Evolutionary conservation across 2,797 vertebrate species (phyloP).

Genomic region (Intellagama lesueurii): DNA sequence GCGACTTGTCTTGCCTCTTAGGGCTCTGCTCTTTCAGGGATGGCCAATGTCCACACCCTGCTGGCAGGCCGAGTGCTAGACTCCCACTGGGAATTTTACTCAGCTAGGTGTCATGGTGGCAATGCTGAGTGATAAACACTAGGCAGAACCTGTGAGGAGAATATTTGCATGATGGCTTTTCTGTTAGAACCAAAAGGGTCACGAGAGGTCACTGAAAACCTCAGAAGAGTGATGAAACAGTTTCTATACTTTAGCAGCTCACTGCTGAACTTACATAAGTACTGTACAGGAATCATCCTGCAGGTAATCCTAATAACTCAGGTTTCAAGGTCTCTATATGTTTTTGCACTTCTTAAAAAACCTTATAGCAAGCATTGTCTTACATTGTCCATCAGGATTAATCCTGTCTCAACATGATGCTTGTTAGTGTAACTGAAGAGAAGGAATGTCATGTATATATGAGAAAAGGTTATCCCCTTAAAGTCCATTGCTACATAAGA

Average conservation of each 20-base stretch:
- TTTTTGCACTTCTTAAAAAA: slow-evolving; percentile 79
- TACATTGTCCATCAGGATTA: slow-evolving; percentile 84
- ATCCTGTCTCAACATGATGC: slow-evolving; percentile 81
- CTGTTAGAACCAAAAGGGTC: slow-evolving; percentile 75
- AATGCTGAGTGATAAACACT: slow-evolving; percentile 85
- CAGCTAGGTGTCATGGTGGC: slow-evolving; percentile 86
- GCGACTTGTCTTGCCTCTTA: slow-evolving; percentile 77
- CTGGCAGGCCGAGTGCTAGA: slow-evolving; percentile 83
- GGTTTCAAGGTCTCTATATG: slow-evolving; percentile 70
- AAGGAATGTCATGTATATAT: slow-evolving; percentile 75
- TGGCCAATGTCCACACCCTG: slow-evolving; percentile 78
- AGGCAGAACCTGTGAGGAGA: slow-evolving; percentile 82
- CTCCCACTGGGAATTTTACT: slow-evolving; percentile 88
- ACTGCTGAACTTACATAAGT: slow-evolving; percentile 65
- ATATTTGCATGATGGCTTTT: slow-evolving; percentile 79
- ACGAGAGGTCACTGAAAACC: slow-evolving; percentile 74
- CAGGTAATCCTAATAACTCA: slow-evolving; percentile 79
- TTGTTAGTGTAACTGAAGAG: slow-evolving; percentile 86
- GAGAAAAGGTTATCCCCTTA: slow-evolving; percentile 27
- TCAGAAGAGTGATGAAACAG: slow-evolving; percentile 78
- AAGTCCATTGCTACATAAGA: slow-evolving; percentile 78
- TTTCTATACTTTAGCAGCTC: slow-evolving; percentile 72
- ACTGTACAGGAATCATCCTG: slow-evolving; percentile 77
- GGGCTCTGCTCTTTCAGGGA: slow-evolving; percentile 84
- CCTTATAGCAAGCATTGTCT: slow-evolving; percentile 81